Evolutionary conservation across 2,797 vertebrate genomes (phyloP), one percentile per base, ranked within the genome.

Genomic region (Pseudochaenichthys georgianus): DNA sequence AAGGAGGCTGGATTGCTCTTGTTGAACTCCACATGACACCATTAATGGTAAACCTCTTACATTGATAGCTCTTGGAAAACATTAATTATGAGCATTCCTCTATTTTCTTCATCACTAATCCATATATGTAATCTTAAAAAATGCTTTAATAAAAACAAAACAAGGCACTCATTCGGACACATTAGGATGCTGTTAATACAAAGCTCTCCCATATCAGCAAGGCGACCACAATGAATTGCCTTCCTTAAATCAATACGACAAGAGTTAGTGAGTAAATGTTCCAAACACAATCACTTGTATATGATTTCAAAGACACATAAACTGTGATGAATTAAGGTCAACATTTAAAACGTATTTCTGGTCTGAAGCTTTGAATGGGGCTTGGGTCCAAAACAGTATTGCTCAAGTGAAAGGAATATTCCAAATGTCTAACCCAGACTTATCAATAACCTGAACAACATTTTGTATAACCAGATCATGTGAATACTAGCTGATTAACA

Each of bases 21-120:
- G 0, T 28, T 70, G 64, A 82, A 48, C 55, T 76, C 17, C 19
- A 52, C 3, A 42, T 54, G 64, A 63, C 63, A 52, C 42, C 42
- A 51, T 57, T 19, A 60, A 52, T 42, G 7, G 42, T 8, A 12
- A 63, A 66, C 70, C 47, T 48, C 48, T 12, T 31, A 60, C 42
- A 59, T 54, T 19, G 38, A 21, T 38, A 6, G 43, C 62, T 78
- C 50, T 38, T 28, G 19, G 9, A 68, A 77, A 78, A 67, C 28
- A 71, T 46, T 16, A 8, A 61, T 64, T 54, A 47, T 28, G 47
- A 67, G 1, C 13, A 68, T 53, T 60, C 16, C 34, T 0, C 11
- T 10, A 71, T 70, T 57, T 54, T 13, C 4, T 38, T 43, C 3
- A 34, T 15, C 21, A 41, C 31, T 66, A 60, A 73, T 80, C 31